These are phyloP conservation scores for Mohoua ochrocephala DNA, from an alignment of 2,113 vertebrate species.

Conservation along the genomic window DNA sequence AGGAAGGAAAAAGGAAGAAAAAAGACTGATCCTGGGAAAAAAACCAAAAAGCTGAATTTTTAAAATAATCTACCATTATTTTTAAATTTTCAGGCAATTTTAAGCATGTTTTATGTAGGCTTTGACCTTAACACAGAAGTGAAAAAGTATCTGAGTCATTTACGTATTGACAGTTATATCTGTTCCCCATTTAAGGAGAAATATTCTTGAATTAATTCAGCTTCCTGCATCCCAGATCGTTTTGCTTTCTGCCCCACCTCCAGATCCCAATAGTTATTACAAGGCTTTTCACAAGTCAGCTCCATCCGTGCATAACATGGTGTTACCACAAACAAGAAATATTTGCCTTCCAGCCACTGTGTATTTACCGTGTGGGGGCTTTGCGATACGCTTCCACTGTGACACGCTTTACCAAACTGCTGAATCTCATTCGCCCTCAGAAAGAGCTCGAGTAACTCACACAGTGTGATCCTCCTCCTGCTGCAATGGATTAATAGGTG, in stretches of 20 bases:
- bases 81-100: not conserved
- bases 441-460: not conserved
- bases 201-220: slow-evolving; percentile 1
- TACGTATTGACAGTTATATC: not conserved
- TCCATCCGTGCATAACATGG: not conserved
- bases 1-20: not conserved
- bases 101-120: not conserved
- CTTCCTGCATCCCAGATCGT: not conserved
- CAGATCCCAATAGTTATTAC: not conserved
- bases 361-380: not conserved
- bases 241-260: not conserved
- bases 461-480: not conserved
- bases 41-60: not conserved
- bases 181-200: not conserved
- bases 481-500: not conserved
- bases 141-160: not conserved
- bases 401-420: not conserved
- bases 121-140: not conserved
- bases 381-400: not conserved
- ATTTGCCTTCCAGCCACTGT: not conserved
- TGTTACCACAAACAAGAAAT: not conserved
- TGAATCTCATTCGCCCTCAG: not conserved
- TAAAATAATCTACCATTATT: not conserved
- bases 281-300: slow-evolving; percentile 11
- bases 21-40: not conserved